Percentiles rank a stretch among this genome's conserved stretches.
Evolutionary conservation across 2,113 vertebrate genomes (phyloP).

Genomic region (Progne subis): DNA sequence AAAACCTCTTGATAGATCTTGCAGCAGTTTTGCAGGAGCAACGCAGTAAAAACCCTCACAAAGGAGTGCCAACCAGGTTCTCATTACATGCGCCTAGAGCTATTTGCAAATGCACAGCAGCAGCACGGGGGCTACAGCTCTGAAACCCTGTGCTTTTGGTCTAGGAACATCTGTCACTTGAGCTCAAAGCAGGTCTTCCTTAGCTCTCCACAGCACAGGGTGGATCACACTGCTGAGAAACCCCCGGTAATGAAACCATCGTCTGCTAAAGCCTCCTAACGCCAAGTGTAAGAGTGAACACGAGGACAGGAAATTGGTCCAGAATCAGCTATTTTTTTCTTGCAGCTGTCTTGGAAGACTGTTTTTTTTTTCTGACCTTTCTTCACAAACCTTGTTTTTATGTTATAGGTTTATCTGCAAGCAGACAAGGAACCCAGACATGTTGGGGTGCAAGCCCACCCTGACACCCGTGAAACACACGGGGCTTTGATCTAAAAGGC

Average conservation of each 20-base stretch:
- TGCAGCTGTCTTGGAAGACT: neutral
- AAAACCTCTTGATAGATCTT: neutral
- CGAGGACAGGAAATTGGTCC: neutral
- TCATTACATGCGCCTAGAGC: neutral
- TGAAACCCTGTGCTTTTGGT: neutral
- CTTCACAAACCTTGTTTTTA: neutral
- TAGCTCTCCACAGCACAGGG: neutral
- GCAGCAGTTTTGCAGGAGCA: neutral
- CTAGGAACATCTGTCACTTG: neutral
- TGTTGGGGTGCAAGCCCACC: neutral
- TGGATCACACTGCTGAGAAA: neutral
- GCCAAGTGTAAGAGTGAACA: neutral
- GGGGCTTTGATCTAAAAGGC: conserved; percentile 5
- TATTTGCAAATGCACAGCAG: conserved; percentile 18
- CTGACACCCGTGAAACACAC: neutral
- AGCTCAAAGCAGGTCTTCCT: conserved; percentile 1
- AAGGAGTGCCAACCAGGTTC: neutral
- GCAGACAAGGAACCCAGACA: neutral
- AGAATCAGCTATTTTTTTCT: neutral
- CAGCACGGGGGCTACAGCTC: neutral
- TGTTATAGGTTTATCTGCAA: neutral
- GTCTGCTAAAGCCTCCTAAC: neutral
- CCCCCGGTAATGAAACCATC: neutral
- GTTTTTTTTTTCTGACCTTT: neutral
- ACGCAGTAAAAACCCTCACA: neutral